Base-by-base conservation (phyloP, 2,888 invertebrate genomes). In the Cerceris rybyensis region DNA sequence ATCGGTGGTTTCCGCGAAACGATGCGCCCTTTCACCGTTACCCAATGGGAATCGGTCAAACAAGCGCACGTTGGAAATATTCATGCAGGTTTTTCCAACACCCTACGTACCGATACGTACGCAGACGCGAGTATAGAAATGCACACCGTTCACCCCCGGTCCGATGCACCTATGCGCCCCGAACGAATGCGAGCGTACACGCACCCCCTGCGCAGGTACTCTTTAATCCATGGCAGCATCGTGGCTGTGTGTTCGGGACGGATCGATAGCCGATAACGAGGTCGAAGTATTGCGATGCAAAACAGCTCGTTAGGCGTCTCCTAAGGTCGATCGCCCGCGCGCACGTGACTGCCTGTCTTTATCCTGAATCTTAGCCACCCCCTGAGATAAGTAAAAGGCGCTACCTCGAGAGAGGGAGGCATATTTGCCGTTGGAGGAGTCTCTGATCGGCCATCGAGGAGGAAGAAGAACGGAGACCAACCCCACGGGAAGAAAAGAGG, bases 191-290 rank as follows among this genome's bases (percentile, higher is more conserved):
- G 42, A 17, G 58, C 42, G 61, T 66, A 50, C 75, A 63, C 66
- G 65, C 61, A 70, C 43, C 70, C 42, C 28, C 16, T 63, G 65
- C 59, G 78, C 70, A 65, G 80, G 72, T 71, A 71, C 84, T 84
- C 84, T 85, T 86, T 86, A 86, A 86, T 84, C 77, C 85, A 66
- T 64, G 80, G 65, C 71, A 63, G 74, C 64, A 60, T 58, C 70
- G 81, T 57, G 61, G 69, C 78, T 66, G 76, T 28, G 74, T 70
- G 70, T 78, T 67, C 75, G 71, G 72, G 75, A 61, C 83, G 79
- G 85, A 88, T 89, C 90, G 88, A 90, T 90, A 88, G 70, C 80
- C 87, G 87, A 90, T 90, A 89, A 90, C 88, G 88, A 90, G 88
- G 88, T 86, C 88, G 88, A 86, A 83, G 85, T 83, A 87, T 88